Evolutionary conservation across 1,140 invertebrate genomes (phyloP).

Genomic region (Rhopalosiphum maidis): DNA sequence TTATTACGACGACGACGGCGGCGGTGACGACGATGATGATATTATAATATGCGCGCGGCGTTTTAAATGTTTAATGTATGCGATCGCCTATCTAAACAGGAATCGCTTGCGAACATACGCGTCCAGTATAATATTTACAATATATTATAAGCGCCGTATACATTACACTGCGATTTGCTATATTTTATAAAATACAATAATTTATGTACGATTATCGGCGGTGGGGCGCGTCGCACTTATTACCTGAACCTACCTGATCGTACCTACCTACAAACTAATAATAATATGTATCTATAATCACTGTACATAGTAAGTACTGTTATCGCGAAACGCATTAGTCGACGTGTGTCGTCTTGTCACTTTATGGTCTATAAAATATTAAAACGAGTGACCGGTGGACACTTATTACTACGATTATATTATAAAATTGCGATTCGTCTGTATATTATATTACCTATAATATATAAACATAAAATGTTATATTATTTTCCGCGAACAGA

Average conservation of each 20-base stretch:
- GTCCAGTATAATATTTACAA: background rate
- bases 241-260: background rate
- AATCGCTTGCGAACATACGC: background rate
- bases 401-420: background rate
- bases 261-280: background rate
- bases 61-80: background rate
- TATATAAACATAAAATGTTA: background rate
- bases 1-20: background rate
- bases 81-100: background rate
- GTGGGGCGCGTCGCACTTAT: background rate
- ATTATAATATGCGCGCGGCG: background rate
- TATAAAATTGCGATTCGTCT: background rate
- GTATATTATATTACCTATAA: background rate
- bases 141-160: background rate
- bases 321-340: background rate
- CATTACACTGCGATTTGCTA: background rate
- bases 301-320: background rate
- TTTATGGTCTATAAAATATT: constrained; percentile 11
- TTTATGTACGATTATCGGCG: background rate
- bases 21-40: background rate
- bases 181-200: background rate
- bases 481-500: background rate
- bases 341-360: constrained; percentile 1
- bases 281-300: background rate
- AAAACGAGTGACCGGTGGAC: background rate